phyloP scores from a whole-genome alignment of 2,888 invertebrate genomes.

The Laspeyria flexula region DNA sequence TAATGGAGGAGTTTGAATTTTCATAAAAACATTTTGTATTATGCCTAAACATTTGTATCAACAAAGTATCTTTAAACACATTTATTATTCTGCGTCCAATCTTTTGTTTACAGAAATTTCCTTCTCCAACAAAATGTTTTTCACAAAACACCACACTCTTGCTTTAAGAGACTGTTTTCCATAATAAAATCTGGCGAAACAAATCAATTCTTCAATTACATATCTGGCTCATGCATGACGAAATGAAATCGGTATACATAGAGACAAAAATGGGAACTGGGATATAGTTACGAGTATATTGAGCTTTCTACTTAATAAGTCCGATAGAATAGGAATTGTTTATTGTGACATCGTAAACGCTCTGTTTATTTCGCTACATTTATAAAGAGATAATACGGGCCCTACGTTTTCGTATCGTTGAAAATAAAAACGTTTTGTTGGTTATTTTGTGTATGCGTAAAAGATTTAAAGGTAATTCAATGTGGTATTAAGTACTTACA shows the following conservation, averaged over 20 bases:
- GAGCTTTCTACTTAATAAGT: conserved; percentile 67
- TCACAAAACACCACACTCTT: neutral
- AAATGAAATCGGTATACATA: conserved; percentile 33
- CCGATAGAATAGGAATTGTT: conserved; percentile 48
- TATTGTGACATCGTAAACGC: conserved; percentile 61
- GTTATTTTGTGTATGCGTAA: conserved; percentile 13
- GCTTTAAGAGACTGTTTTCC: neutral
- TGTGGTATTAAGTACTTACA: neutral
- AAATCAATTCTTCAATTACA: conserved; percentile 27
- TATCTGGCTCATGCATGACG: conserved; percentile 10
- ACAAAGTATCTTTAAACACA: too few species aligned
- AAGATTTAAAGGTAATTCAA: conserved; percentile 8
- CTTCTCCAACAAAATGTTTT: too few species aligned
- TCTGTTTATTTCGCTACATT: conserved; percentile 51
- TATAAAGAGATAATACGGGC: conserved; percentile 49
- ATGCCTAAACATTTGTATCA: too few species aligned
- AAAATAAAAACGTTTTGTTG: conserved; percentile 32
- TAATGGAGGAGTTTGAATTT: too few species aligned
- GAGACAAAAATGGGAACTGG: conserved; percentile 14
- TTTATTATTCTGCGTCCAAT: too few species aligned
- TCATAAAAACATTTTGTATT: too few species aligned
- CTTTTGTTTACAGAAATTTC: too few species aligned
- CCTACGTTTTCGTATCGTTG: conserved; percentile 38
- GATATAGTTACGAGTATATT: conserved; percentile 32
- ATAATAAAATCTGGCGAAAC: conserved; percentile 11